Conservation (phyloP, 1,140 invertebrate species). For the Drosophila eugracilis region DNA sequence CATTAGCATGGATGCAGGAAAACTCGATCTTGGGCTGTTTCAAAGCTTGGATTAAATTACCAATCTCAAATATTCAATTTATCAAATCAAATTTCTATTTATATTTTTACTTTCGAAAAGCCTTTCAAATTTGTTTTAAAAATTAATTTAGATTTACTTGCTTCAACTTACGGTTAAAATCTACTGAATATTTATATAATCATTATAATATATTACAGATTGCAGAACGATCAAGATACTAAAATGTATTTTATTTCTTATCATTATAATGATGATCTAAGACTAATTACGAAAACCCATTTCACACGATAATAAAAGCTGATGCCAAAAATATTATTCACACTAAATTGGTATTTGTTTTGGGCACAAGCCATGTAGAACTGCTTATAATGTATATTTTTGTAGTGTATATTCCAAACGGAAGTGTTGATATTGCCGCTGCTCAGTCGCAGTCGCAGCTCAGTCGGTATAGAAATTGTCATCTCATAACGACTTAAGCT, state of each 20-base stretch:
- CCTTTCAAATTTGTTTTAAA: not conserved
- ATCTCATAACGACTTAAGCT: conserved; percentile 79
- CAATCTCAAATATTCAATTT: not conserved
- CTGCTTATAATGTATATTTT: conserved; percentile 1
- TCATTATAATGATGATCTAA: not conserved
- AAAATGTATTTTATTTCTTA: not conserved
- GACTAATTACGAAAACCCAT: too few relatives aligned
- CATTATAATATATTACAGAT: too few relatives aligned
- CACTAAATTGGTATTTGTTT: not conserved
- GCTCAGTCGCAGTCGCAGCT: conserved; percentile 39
- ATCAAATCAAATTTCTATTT: not conserved
- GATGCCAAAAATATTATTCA: too few relatives aligned
- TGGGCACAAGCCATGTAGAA: too few relatives aligned
- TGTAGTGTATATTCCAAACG: conserved; percentile 31
- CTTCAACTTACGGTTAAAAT: too few relatives aligned
- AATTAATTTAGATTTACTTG: too few relatives aligned
- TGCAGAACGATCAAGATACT: too few relatives aligned
- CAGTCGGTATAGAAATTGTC: conserved; percentile 56
- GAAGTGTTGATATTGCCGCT: conserved; percentile 76
- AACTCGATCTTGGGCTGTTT: not conserved
- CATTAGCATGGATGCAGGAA: not conserved
- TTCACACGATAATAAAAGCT: too few relatives aligned
- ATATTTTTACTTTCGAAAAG: not conserved
- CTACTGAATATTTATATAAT: too few relatives aligned
- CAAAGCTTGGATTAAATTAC: not conserved